These are phyloP conservation scores for Clarias fuscus DNA, from an alignment of 2,797 vertebrate species.

Conservation along the genomic window DNA sequence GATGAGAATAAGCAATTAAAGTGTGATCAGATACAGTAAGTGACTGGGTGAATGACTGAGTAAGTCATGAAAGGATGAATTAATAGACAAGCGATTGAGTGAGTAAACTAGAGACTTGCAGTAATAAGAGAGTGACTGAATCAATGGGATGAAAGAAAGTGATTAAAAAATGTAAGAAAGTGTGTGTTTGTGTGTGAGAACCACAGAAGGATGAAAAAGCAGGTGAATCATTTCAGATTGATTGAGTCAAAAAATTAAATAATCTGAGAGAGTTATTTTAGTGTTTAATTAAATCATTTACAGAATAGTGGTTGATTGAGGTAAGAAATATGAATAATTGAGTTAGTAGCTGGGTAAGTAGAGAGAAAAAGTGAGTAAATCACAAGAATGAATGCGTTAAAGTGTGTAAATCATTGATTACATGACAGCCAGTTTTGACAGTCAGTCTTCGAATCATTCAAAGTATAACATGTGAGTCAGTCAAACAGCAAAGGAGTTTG, in stretches of 20 bases:
- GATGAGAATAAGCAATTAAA: not conserved
- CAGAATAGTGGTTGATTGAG: not conserved
- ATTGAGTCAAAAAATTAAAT: not conserved
- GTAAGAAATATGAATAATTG: not conserved
- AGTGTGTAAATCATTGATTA: not conserved
- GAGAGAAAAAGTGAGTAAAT: not conserved
- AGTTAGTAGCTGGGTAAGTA: not conserved
- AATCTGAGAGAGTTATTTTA: not conserved
- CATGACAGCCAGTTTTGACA: not conserved
- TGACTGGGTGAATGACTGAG: not conserved
- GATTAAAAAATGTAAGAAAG: not conserved
- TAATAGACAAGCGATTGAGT: too few relatives aligned
- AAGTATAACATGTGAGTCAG: not conserved
- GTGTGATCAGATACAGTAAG: not conserved
- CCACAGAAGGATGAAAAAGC: not conserved
- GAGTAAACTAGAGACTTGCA: not conserved
- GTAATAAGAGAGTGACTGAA: not conserved
- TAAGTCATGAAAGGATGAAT: not conserved
- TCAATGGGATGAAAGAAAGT: too few relatives aligned
- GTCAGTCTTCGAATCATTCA: not conserved
- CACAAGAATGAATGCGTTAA: not conserved
- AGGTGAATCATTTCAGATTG: not conserved
- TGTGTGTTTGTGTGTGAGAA: not conserved
- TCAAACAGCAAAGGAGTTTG: not conserved
- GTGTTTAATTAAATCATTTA: not conserved